Evolutionary conservation across 2,113 vertebrate species (phyloP), one percentile per base, ranked within the genome.

Genomic region (Coreoperca whiteheadi): DNA sequence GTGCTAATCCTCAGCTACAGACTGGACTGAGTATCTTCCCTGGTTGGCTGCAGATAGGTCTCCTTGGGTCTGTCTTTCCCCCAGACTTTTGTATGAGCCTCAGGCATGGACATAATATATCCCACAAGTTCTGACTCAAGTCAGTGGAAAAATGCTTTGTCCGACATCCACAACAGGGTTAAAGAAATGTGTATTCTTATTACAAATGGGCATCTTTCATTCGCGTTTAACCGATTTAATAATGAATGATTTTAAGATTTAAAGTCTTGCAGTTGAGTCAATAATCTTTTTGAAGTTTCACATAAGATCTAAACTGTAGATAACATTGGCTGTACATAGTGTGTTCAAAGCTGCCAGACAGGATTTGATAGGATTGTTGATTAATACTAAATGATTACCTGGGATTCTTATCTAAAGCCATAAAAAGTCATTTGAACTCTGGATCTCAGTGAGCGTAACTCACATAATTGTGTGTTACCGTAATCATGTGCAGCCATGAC

Each of bases 1-100:
- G 46, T 34, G 10, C n/a, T 79, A 77, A 81, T 84, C 84, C 77
- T 64, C 32, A 9, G 77, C 60, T 64, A 10, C 72, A 77, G 53
- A 74, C 70, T 37, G 57, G 77, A 64, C 70, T 3, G 39, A 37
- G 70, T 8, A 66, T 77, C 77, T 84, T 82, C 56, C 37, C 41
- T 20, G 56, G 61, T 37, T 64, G 28, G 48, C 65, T 73, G 65
- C 66, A 70, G 73, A 78, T 32, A 15, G 50, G 74, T 65, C 77
- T 79, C 77, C 4, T 53, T 14, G 34, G 56, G 53, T 65, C 70
- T 0, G 25, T 60, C 60, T 83, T 50, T 57, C 6, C 60, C 28
- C 30, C 25, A 60, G 48, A 87, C 75, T 51, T 77, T 6, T 48
- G 57, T 32, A 12, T 53, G 37, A 84, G 75, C 79, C 82, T 81